A percentile compares a stretch with the other conserved stretches of the same genome.
Conservation (phyloP, 35 echinoderm and acorn worm species). For the Apostichopus parvimensis region DNA sequence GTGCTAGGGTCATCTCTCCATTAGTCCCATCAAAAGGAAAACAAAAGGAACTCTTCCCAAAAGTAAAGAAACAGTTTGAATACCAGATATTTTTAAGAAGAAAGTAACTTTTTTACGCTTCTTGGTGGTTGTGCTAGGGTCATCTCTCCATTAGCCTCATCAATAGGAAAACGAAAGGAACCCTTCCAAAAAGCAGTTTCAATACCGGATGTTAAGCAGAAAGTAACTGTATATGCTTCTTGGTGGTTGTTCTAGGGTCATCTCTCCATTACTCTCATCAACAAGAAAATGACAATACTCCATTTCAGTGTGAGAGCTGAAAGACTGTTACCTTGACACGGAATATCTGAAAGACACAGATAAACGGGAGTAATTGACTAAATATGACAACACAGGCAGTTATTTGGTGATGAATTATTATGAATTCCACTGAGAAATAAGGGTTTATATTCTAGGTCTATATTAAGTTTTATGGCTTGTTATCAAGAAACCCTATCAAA, state of each 20-base stretch:
- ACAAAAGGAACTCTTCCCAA: background rate
- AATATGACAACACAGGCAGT: background rate
- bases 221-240: too few relatives aligned
- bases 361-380: background rate
- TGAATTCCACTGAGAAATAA: background rate
- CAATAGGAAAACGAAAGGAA: background rate
- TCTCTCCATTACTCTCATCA: background rate
- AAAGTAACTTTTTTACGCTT: too few relatives aligned
- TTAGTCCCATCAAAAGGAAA: background rate
- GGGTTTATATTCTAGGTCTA: background rate
- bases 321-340: background rate
- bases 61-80: too few relatives aligned
- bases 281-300: background rate
- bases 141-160: background rate
- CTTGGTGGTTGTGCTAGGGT: background rate
- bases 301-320: background rate
- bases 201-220: too few relatives aligned
- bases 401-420: background rate
- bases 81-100: too few relatives aligned
- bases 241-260: background rate
- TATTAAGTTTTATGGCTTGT: background rate
- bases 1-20: background rate
- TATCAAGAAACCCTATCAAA: too few relatives aligned
- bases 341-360: slow-evolving; percentile 7
- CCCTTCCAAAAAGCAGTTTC: too few relatives aligned